Base-by-base conservation (phyloP, 2,888 invertebrate genomes). In the Ochropleura leucogaster region DNA sequence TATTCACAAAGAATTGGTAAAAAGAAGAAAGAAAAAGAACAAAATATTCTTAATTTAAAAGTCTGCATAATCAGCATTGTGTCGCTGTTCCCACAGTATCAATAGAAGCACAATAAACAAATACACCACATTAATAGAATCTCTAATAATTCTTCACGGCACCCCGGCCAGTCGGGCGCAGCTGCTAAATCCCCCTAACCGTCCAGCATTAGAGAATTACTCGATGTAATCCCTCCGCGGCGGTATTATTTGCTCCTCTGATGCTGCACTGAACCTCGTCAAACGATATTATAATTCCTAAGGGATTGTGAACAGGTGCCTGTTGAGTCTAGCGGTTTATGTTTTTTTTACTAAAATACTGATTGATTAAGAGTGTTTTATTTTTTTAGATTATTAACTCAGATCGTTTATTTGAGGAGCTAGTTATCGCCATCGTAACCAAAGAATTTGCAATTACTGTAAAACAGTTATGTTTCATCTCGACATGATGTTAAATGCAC, bases 131-230 rank as follows among this genome's bases (percentile, higher is more conserved):
- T 62, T 62, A 73, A 78, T 74, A 77, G 20, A 68, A 75, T 75
- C 42, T 74, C 60, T 74, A 68, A 79, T 79, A 77, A 81, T 78
- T 79, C 79, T 81, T 81, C 77, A 71, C 70, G 71, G 62, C 7
- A 44, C 74, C 55, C 67, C 68, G 68, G 42, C 42, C 68, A 72
- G 44, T 30, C 67, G 74, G 74, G 68, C 77, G 60, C 87, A 85
- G 87, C 71, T 85, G 84, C 68, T 85, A 85, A 79, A 83, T 68
- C 81, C 82, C 72, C 74, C 72, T 79, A 80, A 75, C 81, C 83
- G 71, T 59, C 77, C 77, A 74, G 80, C 66, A 80, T 84, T 87
- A 87, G 84, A 82, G 88, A 80, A 87, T 88, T 85, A 81, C 79
- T 83, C 78, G 75, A 72, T 77, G 80, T 87, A 85, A 88, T 87